These are phyloP conservation scores for Omphaloscelis lunosa DNA, from an alignment of 2,888 invertebrate genomes.

Conservation along the genomic window DNA sequence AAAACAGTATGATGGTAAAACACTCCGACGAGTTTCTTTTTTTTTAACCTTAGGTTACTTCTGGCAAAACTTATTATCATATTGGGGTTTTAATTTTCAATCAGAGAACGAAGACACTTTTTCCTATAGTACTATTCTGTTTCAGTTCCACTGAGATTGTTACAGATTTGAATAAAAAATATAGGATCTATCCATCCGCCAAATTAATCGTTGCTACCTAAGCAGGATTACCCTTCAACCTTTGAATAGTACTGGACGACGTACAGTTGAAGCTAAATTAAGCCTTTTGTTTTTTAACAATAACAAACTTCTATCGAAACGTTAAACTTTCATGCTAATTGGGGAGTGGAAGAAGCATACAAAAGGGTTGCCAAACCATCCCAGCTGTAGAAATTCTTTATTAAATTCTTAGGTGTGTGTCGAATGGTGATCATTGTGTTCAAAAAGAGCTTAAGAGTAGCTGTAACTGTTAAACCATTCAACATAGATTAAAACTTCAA, in stretches of 20 bases:
- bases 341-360: neutral
- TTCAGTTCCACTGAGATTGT: neutral
- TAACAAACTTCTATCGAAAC: neutral
- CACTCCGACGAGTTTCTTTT: slow-evolving; percentile 52
- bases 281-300: neutral
- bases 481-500: neutral
- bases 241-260: slow-evolving; percentile 2
- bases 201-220: neutral
- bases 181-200: neutral
- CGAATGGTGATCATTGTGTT: slow-evolving; percentile 6
- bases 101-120: neutral
- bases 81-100: slow-evolving; percentile 8
- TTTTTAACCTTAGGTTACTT: slow-evolving; percentile 4
- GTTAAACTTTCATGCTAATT: neutral
- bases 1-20: slow-evolving; percentile 26
- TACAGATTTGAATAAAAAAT: slow-evolving; percentile 10
- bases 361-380: neutral
- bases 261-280: neutral
- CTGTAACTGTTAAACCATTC: slow-evolving; percentile 2
- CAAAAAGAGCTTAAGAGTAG: slow-evolving; percentile 11
- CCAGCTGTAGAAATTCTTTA: neutral
- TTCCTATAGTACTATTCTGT: no score
- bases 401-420: neutral
- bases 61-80: slow-evolving; percentile 21
- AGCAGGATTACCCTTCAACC: neutral